phyloP scores from a whole-genome alignment of 92 coral and sea anemone genomes.

The Phenganax stokvisi region DNA sequence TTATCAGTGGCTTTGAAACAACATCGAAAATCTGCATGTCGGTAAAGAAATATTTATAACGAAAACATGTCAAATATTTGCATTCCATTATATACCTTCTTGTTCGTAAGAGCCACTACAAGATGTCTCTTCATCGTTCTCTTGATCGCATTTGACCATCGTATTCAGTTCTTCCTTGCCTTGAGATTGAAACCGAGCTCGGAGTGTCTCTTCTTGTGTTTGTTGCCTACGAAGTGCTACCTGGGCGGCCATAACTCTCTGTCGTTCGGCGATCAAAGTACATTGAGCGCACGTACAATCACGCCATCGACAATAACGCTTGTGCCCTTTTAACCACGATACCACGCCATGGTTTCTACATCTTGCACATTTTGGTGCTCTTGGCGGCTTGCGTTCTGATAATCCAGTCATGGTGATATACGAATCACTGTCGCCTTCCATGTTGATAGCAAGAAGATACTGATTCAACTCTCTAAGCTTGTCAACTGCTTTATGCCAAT shows the following conservation, averaged over 20 bases:
- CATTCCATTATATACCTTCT: neutral
- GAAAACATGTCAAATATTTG: neutral
- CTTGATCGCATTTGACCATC: conserved; percentile 22
- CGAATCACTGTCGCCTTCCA: conserved; percentile 14
- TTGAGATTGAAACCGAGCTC: conserved; percentile 49
- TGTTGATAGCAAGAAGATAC: conserved; percentile 8
- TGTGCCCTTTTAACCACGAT: conserved; percentile 94
- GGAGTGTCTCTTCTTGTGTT: conserved; percentile 91
- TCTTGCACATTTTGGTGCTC: conserved; percentile 92
- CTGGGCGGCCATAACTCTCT: conserved; percentile 98
- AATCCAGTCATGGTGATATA: conserved; percentile 4
- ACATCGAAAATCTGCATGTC: no score
- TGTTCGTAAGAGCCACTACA: neutral
- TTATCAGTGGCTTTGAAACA: no score
- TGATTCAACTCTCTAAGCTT: conserved; percentile 35
- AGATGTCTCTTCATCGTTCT: neutral
- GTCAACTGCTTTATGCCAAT: conserved; percentile 40
- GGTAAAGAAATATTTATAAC: neutral
- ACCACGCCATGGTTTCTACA: conserved; percentile 97
- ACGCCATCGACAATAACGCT: conserved; percentile 97
- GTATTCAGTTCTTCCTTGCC: conserved; percentile 37
- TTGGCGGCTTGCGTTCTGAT: conserved; percentile 29
- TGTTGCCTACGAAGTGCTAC: conserved; percentile 95
- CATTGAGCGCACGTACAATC: conserved; percentile 94
- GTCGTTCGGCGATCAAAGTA: conserved; percentile 92